Base-by-base conservation (phyloP, 2,888 invertebrate species). In the Molanna angustata region DNA sequence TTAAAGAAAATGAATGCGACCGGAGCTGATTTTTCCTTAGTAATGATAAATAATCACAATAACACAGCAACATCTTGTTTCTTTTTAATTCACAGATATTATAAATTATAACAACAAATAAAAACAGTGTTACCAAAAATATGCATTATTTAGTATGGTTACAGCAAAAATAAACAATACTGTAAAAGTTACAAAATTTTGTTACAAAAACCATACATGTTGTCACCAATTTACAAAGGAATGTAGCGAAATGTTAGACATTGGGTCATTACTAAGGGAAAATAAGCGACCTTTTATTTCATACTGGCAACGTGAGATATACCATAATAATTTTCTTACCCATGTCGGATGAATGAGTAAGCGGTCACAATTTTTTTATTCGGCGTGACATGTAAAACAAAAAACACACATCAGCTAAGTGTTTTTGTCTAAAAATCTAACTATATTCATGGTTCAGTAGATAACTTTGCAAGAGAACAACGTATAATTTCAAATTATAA, bases 261-360 rank as follows among this genome's bases (percentile, higher is more conserved):
- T 27, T 27, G 11, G 45, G 54, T 58, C 74, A 73, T 75, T 72
- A 74, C 74, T 74, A 73, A 75, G 75, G 73, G 66, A 73, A 73
- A 71, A 70, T 67, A 63, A 66, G 70, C 68, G 67, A 69, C 60
- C 61, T 67, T 62, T 62, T 63, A 60, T 57, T 58, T 56, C 49
- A 60, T 60, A 61, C 59, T 49, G 51, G 54, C 54, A 55, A 52
- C 52, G 57, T 53, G 52, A 73, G n/a, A 73, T 73, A 71, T 72
- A 73, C 69, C 70, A 72, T 57, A 59, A 50, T 47, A 49, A 54
- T 50, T 41, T 52, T 56, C 56, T 58, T 61, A 59, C 54, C 59
- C 59, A 59, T 41, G 53, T 56, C 49, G 56, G 49, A 53, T 54
- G 37, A 56, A 58, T 56, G 49, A 54, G 54, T 59, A 58, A 56